Evolutionary conservation across 2,888 invertebrate genomes (phyloP), one percentile per base, ranked within the genome.

Genomic region (Drosophila melanosoma): DNA sequence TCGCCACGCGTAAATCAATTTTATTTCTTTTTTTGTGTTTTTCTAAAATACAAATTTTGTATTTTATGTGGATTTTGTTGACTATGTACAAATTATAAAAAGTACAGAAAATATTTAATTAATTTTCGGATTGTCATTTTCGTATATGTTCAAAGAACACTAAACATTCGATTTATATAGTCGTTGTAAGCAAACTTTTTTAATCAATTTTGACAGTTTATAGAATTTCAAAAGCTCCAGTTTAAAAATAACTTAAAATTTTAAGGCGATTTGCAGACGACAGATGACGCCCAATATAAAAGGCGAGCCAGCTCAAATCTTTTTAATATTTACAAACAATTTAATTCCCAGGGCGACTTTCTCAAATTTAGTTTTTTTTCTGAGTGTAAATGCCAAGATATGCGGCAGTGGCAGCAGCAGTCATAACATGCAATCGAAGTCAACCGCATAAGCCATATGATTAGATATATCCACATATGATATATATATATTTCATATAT

Each of bases 401-500:
- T 45, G 56, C n/a, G 15, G 17, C 17, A 54, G 42, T 36, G n/a
- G 32, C 54, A 53, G 35, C 63, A 62, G 42, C 33, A 45, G 42
- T 51, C 32, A 33, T 26, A 32, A 70, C 42, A 56, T 74, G 74
- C 56, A 79, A 74, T 62, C 64, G 65, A 68, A 66, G 73, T 58
- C 63, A 74, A 82, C 75, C 82, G 69, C 83, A 82, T 52, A 32
- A 56, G 59, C 58, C 71, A 67, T 66, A 51, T 77, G 64, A 73
- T 69, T 69, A 60, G 69, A 69, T 69, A 23, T 45, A 45, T 45
- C 45, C 15, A 45, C 15, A 23, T 15, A 45, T 45, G 20, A 45
- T 8, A 23, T 45, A 23, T 20, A n/a, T 40, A 10, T n/a, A n/a
- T 40, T 11, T 40, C 40, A 5, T 10, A 40, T 40, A 40, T n/a